Conservation (phyloP, 2,113 vertebrate species). For the Crotalus horridus region DNA sequence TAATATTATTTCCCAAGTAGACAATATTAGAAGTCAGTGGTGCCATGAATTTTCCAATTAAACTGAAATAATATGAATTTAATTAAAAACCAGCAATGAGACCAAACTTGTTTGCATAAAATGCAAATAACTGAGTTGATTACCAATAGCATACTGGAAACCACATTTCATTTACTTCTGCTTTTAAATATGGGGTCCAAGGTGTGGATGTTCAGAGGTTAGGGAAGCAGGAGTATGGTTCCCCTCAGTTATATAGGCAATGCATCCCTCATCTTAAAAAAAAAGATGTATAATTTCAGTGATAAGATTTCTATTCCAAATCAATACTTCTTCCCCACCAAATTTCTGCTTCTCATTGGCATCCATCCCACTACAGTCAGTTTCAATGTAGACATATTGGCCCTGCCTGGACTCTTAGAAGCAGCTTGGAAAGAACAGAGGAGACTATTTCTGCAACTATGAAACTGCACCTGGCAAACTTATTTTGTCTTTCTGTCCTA, state of each 20-base stretch:
- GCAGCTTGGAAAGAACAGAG: background rate
- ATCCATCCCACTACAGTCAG: background rate
- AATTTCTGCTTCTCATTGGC: background rate
- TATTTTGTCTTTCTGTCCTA: no score
- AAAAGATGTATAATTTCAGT: background rate
- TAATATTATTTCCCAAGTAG: constrained; percentile 24
- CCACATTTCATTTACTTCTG: background rate
- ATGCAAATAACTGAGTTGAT: background rate
- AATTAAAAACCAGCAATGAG: constrained; percentile 10
- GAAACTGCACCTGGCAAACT: no score
- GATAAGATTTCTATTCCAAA: background rate
- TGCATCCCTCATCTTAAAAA: background rate
- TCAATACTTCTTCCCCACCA: background rate
- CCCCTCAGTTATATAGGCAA: background rate
- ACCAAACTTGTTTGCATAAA: background rate
- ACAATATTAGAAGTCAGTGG: constrained; percentile 15
- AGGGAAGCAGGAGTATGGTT: background rate
- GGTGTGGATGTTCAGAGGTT: background rate
- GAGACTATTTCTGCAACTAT: no score
- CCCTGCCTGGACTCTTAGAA: background rate
- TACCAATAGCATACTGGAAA: background rate
- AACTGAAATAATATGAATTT: constrained; percentile 7
- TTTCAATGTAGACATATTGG: background rate
- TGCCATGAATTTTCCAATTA: constrained; percentile 45
- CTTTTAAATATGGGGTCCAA: background rate